Conservation (phyloP, 2,888 invertebrate species). For the Trileptium ribeirensis region DNA sequence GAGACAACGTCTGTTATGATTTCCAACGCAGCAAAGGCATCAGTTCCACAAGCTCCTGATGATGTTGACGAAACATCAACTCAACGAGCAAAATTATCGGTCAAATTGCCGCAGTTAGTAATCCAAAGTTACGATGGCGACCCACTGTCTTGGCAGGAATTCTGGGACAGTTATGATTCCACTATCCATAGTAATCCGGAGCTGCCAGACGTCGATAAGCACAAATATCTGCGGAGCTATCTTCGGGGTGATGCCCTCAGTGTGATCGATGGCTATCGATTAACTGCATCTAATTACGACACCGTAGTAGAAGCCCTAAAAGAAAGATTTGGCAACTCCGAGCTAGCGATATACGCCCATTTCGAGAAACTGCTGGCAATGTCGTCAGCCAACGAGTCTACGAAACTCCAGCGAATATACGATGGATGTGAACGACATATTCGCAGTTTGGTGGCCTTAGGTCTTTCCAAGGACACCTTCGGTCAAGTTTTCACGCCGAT, state of each 20-base stretch:
- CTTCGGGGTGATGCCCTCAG: not conserved
- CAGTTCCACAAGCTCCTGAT: not conserved
- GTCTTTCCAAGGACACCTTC: not conserved
- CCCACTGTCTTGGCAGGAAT: conserved; percentile 11
- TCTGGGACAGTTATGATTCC: not conserved
- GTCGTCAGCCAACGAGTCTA: not conserved
- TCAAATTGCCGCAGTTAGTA: not conserved
- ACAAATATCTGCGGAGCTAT: not conserved
- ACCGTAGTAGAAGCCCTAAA: not conserved
- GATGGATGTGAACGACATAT: conserved; percentile 2
- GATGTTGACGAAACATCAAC: not conserved
- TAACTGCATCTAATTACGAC: conserved; percentile 2
- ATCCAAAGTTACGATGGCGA: not conserved
- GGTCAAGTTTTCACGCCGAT: not conserved
- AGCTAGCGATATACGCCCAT: not conserved
- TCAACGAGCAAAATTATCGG: not conserved
- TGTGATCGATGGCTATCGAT: not conserved
- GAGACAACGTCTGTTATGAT: not conserved
- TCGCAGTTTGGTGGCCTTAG: not conserved
- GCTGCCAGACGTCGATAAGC: not conserved
- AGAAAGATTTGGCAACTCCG: not conserved
- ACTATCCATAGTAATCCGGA: not conserved
- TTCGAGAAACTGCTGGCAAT: not conserved
- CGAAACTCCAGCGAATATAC: not conserved
- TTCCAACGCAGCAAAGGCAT: not conserved